A percentile compares a stretch with the other conserved stretches of the same genome.
Evolutionary conservation across 1,140 invertebrate species (phyloP).

Genomic region (Zaprionus vittiger): DNA sequence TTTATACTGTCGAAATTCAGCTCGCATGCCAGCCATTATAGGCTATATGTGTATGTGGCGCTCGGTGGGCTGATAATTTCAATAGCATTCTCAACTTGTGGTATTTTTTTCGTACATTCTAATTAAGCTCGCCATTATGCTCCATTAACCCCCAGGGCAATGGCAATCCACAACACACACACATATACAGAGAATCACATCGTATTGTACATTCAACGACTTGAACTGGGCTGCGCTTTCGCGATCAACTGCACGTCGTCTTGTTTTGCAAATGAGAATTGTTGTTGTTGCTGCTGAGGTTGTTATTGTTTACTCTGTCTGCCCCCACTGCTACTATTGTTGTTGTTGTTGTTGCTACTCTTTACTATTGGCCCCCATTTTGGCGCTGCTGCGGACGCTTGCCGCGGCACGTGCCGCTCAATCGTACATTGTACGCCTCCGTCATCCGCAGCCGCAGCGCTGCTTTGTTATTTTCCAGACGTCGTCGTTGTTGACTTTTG

Average conservation of each 20-base stretch:
- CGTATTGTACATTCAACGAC: constrained; percentile 38
- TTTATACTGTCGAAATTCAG: constrained; percentile 15
- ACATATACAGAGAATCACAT: constrained; percentile 5
- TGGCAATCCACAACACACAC: constrained; percentile 7
- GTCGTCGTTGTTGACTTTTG: constrained; percentile 61
- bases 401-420: constrained; percentile 72
- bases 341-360: constrained; percentile 25
- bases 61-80: constrained; percentile 50
- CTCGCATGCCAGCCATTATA: constrained; percentile 17
- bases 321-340: constrained; percentile 11
- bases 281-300: constrained; percentile 19
- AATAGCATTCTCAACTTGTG: constrained; percentile 36
- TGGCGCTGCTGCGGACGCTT: constrained; percentile 48
- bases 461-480: constrained; percentile 57
- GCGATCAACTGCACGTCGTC: constrained; percentile 76
- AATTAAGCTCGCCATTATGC: constrained; percentile 71
- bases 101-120: constrained; percentile 47
- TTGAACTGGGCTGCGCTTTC: constrained; percentile 49
- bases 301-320: constrained; percentile 21
- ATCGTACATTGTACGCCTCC: constrained; percentile 46
- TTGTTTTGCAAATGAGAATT: constrained; percentile 47
- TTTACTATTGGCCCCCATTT: constrained; percentile 64
- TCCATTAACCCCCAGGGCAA: constrained; percentile 67
- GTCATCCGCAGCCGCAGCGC: constrained; percentile 38
- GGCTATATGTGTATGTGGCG: background rate